Percentiles rank a stretch among this genome's conserved stretches.
phyloP scores from a whole-genome alignment of 2,113 vertebrate species.

The Spheniscus mendiculus region DNA sequence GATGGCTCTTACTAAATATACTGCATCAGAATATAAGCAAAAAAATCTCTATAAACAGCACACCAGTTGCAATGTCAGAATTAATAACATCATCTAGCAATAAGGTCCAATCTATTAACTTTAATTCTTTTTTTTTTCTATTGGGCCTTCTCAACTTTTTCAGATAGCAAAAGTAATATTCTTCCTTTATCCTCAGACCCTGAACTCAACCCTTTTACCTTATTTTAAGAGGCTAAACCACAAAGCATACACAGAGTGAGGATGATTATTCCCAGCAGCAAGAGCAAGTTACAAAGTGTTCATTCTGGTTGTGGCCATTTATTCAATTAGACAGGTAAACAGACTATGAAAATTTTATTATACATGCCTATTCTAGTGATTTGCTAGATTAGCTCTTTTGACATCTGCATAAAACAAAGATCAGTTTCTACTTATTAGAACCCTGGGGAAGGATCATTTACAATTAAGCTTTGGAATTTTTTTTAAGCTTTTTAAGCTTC shows the following conservation, averaged over 20 bases:
- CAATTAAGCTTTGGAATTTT: background rate
- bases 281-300: conserved; percentile 2
- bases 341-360: conserved; percentile 39
- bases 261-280: conserved; percentile 34
- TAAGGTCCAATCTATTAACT: background rate
- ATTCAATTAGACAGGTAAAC: conserved; percentile 70
- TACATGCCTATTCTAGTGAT: conserved; percentile 53
- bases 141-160: background rate
- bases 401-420: conserved; percentile 31
- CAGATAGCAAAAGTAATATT: background rate
- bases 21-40: background rate
- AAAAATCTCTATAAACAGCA: background rate
- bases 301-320: conserved; percentile 50
- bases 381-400: conserved; percentile 35
- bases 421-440: conserved; percentile 22
- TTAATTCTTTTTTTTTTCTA: background rate
- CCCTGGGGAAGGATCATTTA: background rate
- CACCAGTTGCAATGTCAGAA: background rate
- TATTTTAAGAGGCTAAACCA: background rate
- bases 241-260: background rate
- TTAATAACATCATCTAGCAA: background rate
- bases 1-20: background rate
- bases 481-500: background rate
- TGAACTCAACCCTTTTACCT: background rate
- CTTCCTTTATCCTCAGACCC: background rate